Base-by-base conservation (phyloP, 2,113 vertebrate genomes). In the Collichthys lucidus region DNA sequence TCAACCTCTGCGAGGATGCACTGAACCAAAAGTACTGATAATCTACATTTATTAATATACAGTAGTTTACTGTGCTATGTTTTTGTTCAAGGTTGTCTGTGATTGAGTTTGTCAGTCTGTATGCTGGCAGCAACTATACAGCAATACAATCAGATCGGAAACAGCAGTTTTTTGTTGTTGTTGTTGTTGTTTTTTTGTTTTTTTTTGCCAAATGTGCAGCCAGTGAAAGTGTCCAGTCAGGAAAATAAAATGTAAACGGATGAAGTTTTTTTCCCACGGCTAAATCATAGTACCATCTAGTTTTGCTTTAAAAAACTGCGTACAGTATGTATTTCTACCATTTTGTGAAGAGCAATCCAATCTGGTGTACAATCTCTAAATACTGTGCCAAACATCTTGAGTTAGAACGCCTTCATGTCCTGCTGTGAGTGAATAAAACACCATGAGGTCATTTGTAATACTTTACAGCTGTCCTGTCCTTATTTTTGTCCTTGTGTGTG, bases 391-490 rank as follows among this genome's bases (percentile, higher is more conserved):
- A 84, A 82, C 68, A 66, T 65, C 52, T 79, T 86, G 50, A 82
- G 42, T 57, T 84, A 82, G 35, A 85, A 80, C 63, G 49, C 57
- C 47, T 81, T 72, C 71, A 55, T 85, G 74, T 86, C 81, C 68
- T 59, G 68, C 74, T 89, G 75, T 88, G 60, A 87, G 83, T 84
- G 74, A 93, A 92, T 92, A 94, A 93, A 94, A 60, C 66, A 86
- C 56, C 63, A 64, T 83, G 46, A 86, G 78, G 52, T 81, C 62
- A 77, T 82, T 91, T 91, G 56, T 84, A 83, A 79, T 85, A 79
- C 63, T 55, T 74, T 35, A 22, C 14, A 84, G 52, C 52, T 83
- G 74, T 83, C 57, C 8, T 84, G 74, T 83, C 57, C 8, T 84
- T 71, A 14, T 71, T 84, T 42, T 70, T 77, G 9, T 67, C 14